Percentiles rank a stretch among this genome's conserved stretches.
Conservation (phyloP, 2,888 invertebrate genomes). For the Megamerina dolium region DNA sequence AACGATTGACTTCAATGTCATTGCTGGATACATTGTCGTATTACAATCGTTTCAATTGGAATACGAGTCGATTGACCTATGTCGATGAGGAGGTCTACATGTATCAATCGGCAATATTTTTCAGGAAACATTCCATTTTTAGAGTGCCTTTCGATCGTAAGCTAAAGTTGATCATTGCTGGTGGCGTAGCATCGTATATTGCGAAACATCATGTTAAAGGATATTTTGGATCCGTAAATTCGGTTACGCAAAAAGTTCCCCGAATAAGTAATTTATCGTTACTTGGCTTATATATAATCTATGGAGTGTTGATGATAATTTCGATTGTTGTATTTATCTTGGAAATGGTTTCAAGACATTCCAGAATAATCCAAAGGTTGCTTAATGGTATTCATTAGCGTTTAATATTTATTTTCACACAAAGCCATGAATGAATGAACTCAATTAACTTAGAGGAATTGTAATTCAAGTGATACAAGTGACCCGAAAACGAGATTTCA, state of each 20-base stretch:
- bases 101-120: conserved; percentile 30
- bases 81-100: conserved; percentile 32
- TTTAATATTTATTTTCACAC: too few relatives aligned
- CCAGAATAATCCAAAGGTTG: too few relatives aligned
- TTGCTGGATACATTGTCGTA: conserved; percentile 26
- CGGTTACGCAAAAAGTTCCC: conserved; percentile 2
- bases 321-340: neutral
- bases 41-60: conserved; percentile 26
- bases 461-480: too few relatives aligned
- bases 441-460: too few relatives aligned
- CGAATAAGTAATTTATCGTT: conserved; percentile 18
- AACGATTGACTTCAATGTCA: conserved; percentile 21
- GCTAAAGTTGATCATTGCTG: conserved; percentile 27
- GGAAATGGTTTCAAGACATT: too few relatives aligned
- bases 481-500: too few relatives aligned
- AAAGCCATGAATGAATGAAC: too few relatives aligned
- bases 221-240: conserved; percentile 10
- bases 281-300: conserved; percentile 19
- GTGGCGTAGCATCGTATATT: conserved; percentile 27
- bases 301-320: conserved; percentile 9
- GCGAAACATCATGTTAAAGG: conserved; percentile 8
- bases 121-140: conserved; percentile 31
- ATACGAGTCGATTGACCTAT: conserved; percentile 26
- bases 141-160: conserved; percentile 27
- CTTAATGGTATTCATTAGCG: too few relatives aligned